Percentiles rank a stretch among this genome's conserved stretches.
These are phyloP conservation scores for Pygoscelis antarcticus DNA, from an alignment of 2,113 vertebrate species.

Conservation along the genomic window DNA sequence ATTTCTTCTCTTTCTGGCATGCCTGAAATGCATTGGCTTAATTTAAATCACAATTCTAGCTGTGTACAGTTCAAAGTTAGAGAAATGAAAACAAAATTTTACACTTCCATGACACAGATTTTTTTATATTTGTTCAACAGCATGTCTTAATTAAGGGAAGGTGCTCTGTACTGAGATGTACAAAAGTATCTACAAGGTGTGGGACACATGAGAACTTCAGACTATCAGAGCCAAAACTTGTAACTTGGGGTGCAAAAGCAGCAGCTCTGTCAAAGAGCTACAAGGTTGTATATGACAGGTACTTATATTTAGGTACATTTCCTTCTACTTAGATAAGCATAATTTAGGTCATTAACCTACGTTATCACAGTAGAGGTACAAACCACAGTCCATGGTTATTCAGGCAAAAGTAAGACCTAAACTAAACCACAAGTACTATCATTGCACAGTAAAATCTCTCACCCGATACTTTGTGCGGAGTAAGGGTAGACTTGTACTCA, in stretches of 20 bases:
- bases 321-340: background rate
- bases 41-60: conserved; percentile 32
- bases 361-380: background rate
- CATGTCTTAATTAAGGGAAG: conserved; percentile 16
- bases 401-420: background rate
- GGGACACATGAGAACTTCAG: conserved; percentile 24
- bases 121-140: background rate
- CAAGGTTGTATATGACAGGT: accelerated
- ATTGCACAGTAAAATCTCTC: background rate
- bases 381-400: background rate
- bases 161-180: background rate
- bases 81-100: conserved; percentile 35
- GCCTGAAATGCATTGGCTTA: conserved; percentile 6
- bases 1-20: conserved; percentile 32
- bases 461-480: background rate
- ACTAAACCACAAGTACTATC: background rate
- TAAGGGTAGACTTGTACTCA: background rate
- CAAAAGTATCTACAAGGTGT: background rate
- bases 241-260: background rate
- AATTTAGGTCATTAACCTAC: background rate
- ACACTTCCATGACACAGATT: background rate
- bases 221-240: background rate
- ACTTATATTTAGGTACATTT: background rate
- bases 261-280: background rate
- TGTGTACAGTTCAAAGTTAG: conserved; percentile 9